Evolutionary conservation across 2,797 vertebrate species (phyloP).

Genomic region (Cheirogaleus major): DNA sequence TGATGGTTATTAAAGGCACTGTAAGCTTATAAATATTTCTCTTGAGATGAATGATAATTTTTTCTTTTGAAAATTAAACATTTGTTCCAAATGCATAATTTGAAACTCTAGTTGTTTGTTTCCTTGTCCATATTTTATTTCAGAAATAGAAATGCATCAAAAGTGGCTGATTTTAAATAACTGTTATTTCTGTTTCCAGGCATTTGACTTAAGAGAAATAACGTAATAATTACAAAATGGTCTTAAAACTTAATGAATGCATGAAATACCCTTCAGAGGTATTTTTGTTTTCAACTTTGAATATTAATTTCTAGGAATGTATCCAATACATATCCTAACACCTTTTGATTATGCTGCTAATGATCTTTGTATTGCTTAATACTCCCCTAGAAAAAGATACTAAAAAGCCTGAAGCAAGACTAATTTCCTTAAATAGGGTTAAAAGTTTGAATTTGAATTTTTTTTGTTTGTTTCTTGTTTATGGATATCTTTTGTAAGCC

Average conservation of each 20-base stretch:
- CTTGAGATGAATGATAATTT: slow-evolving; percentile 17
- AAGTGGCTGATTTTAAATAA: slow-evolving; percentile 60
- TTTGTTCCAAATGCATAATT: slow-evolving; percentile 22
- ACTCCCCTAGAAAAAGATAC: slow-evolving; percentile 32
- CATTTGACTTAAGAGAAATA: slow-evolving; percentile 51
- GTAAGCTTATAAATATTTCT: slow-evolving; percentile 22
- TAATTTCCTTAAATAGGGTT: slow-evolving; percentile 49
- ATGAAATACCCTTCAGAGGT: slow-evolving; percentile 12
- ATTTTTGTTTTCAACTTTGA: slow-evolving; percentile 57
- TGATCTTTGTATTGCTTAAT: slow-evolving; percentile 53
- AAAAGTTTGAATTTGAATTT: slow-evolving; percentile 58
- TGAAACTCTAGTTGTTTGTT: slow-evolving; percentile 57
- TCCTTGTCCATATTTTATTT: slow-evolving; percentile 56
- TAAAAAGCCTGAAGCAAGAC: not conserved
- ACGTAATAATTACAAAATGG: slow-evolving; percentile 25
- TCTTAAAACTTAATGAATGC: slow-evolving; percentile 23
- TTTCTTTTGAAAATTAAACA: slow-evolving; percentile 59
- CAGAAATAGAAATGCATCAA: slow-evolving; percentile 56
- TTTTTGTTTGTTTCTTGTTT: not conserved
- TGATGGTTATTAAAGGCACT: not conserved
- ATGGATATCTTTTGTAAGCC: not conserved
- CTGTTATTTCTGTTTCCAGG: slow-evolving; percentile 49
- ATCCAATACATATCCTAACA: slow-evolving; percentile 8
- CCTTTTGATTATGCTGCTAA: slow-evolving; percentile 49
- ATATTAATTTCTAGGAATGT: slow-evolving; percentile 56